Evolutionary conservation across 2,113 vertebrate genomes (phyloP), one percentile per base, ranked within the genome.

Genomic region (Tringa solitaria): DNA sequence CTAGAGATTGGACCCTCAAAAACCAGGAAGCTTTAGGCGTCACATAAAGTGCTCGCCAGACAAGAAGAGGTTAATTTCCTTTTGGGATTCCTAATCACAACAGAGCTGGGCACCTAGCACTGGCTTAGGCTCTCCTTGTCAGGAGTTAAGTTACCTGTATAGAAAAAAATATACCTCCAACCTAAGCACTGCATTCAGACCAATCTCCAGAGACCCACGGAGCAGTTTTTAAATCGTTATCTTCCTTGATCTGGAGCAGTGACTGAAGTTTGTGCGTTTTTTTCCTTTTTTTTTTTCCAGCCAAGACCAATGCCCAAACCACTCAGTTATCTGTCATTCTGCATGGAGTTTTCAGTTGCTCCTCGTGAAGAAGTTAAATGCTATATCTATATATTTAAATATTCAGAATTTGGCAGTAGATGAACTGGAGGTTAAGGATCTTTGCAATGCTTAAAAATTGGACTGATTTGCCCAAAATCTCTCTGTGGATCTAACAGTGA

Each of bases 341-440:
- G 64, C 32, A 69, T 59, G 46, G 54, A 86, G 19, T 57, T 63
- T 84, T 92, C 89, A 59, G 12, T 74, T 61, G 50, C 28, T 92
- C 32, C 69, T 77, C 54, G 32, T 56, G 63, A 95, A 82, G 39
- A 74, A 95, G 37, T 76, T 76, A 67, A 56, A 78, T 12, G 20
- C 43, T 72, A 32, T 67, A 21, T 43, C 45, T 67, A 46, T 67
- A 50, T 41, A 69, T 90, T 73, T 70, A 88, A 92, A 92, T 32
- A 89, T 63, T 77, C 32, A 63, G n/a, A 86, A 81, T 81, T 86
- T 89, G 77, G 73, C 68, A 95, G 51, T 51, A 81, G 64, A 70
- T 72, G 51, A 93, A 46, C 88, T 33, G 57, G 45, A 88, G 24
- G 53, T 68, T 87, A 68, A 81, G 27, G 39, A 84, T 90, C 22